These are phyloP conservation scores for Ceratosolen fusciceps DNA, from an alignment of 1,140 invertebrate species.

Conservation along the genomic window DNA sequence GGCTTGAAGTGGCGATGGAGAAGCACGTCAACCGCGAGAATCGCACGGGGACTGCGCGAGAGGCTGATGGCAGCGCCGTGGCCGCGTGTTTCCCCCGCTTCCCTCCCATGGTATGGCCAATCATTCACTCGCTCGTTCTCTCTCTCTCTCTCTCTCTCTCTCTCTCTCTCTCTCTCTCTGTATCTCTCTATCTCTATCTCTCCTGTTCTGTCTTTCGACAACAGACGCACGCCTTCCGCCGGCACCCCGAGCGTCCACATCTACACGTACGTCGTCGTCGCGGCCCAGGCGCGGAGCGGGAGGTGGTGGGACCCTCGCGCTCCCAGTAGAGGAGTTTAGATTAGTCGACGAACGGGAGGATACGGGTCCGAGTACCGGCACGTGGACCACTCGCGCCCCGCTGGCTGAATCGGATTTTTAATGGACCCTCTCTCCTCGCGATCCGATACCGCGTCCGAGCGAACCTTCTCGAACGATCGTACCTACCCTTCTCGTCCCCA, in stretches of 20 bases:
- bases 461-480: no score
- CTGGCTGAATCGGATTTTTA: no score
- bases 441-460: no score
- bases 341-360: not conserved
- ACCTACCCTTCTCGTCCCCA: no score
- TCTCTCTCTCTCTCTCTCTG: constrained; percentile 7
- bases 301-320: not conserved
- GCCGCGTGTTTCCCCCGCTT: constrained; percentile 20
- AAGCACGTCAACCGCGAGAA: not conserved
- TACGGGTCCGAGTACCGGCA: not conserved
- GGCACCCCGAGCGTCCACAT: no score
- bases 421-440: no score
- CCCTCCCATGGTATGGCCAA: not conserved
- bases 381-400: no score
- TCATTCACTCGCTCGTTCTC: not conserved
- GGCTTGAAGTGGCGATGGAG: not conserved
- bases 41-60: constrained; percentile 21
- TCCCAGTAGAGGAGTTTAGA: not conserved
- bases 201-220: not conserved
- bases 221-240: no score
- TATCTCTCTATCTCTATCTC: not conserved
- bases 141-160: constrained; percentile 4
- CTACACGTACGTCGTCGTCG: no score
- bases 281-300: constrained; percentile 16
- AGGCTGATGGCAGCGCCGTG: not conserved